These are phyloP conservation scores for Brenthis ino DNA, from an alignment of 2,888 invertebrate species.

Conservation along the genomic window DNA sequence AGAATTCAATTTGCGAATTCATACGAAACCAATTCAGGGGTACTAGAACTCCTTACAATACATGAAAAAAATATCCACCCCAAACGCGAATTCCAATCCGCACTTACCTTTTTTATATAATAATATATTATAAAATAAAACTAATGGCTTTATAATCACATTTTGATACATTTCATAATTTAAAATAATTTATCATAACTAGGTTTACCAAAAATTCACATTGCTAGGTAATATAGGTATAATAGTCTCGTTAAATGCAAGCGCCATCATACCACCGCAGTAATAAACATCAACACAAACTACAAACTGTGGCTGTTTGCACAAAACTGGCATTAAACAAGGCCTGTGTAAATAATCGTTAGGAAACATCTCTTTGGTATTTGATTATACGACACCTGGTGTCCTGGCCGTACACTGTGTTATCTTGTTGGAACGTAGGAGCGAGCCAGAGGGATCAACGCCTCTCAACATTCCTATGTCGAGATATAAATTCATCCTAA, in stretches of 20 bases:
- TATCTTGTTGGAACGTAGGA: slow-evolving; percentile 61
- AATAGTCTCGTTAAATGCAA: slow-evolving; percentile 4
- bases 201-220: background rate
- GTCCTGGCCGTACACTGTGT: slow-evolving; percentile 41
- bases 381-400: slow-evolving; percentile 47
- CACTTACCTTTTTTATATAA: no score
- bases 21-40: no score
- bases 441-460: slow-evolving; percentile 42
- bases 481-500: slow-evolving; percentile 50
- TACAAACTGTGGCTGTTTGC: slow-evolving; percentile 26
- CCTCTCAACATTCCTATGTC: slow-evolving; percentile 54
- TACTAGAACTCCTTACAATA: no score
- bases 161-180: background rate
- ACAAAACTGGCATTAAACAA: slow-evolving; percentile 28
- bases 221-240: background rate
- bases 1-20: no score
- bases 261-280: background rate
- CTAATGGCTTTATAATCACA: background rate
- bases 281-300: slow-evolving; percentile 17
- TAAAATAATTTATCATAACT: background rate
- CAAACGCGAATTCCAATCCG: no score
- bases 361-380: slow-evolving; percentile 56
- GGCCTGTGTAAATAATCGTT: slow-evolving; percentile 55
- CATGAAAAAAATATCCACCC: no score
- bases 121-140: no score